These are phyloP conservation scores for Patiria pectinifera DNA, from an alignment of 53 echinoderm and acorn worm species.

Conservation along the genomic window DNA sequence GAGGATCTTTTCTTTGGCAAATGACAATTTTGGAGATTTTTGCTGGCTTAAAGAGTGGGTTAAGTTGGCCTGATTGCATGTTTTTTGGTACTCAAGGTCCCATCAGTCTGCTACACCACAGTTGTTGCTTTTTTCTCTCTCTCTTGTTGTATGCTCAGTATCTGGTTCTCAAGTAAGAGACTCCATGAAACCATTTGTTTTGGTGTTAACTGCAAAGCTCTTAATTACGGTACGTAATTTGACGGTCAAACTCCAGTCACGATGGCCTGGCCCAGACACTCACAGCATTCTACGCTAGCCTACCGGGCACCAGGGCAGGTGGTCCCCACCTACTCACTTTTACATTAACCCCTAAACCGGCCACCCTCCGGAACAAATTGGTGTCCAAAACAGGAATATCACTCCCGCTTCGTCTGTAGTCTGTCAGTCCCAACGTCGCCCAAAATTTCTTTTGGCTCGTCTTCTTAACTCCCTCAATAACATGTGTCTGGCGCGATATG, in stretches of 20 bases:
- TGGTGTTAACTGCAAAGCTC: no score
- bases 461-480: not conserved
- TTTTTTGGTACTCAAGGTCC: no score
- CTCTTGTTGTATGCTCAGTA: no score
- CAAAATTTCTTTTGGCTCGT: not conserved
- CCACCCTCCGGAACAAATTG: not conserved
- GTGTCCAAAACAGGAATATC: not conserved
- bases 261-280: not conserved
- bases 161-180: no score
- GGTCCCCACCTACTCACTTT: slow-evolving; percentile 7
- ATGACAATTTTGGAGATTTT: no score
- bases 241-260: not conserved
- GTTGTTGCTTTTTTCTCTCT: no score
- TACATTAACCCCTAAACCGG: not conserved
- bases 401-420: not conserved
- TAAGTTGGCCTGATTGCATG: no score
- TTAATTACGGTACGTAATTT: no score
- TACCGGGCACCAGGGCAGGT: slow-evolving; percentile 12
- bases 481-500: slow-evolving; percentile 1
- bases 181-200: no score
- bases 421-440: slow-evolving; percentile 55
- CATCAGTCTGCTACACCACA: no score
- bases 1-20: no score
- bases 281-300: not conserved
- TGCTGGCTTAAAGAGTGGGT: no score